Evolutionary conservation across 1,140 invertebrate genomes (phyloP).

Genomic region (Drosophila equinoxialis): DNA sequence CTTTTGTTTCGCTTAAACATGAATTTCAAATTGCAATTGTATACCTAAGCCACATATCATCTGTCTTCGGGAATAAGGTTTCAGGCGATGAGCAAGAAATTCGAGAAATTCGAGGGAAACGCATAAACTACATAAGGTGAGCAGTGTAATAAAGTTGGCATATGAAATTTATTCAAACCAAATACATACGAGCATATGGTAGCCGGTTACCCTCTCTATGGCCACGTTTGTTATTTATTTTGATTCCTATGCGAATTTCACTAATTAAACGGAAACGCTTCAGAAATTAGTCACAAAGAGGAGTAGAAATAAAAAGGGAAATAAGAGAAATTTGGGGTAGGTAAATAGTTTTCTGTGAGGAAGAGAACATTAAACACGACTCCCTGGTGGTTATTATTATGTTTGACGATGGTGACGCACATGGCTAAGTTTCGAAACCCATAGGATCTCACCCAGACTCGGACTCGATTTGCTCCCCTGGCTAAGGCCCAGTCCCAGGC

Average conservation of each 20-base stretch:
- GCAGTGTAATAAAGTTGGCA: constrained; percentile 24
- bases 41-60: constrained; percentile 53
- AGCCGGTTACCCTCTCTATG: constrained; percentile 1
- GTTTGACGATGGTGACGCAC: constrained; percentile 42
- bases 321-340: constrained; percentile 5
- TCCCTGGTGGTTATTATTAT: constrained; percentile 62
- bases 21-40: constrained; percentile 47
- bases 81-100: constrained; percentile 44
- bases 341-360: constrained; percentile 3
- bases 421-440: constrained; percentile 48
- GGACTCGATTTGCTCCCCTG: background rate
- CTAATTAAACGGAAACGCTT: constrained; percentile 68
- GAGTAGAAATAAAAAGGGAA: constrained; percentile 27
- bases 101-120: constrained; percentile 46
- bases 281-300: constrained; percentile 52
- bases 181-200: constrained; percentile 51
- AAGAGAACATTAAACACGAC: constrained; percentile 20
- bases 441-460: constrained; percentile 28
- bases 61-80: constrained; percentile 40
- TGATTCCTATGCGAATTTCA: constrained; percentile 59
- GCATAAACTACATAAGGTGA: constrained; percentile 23
- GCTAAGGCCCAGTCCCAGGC: background rate
- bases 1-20: constrained; percentile 39
- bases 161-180: constrained; percentile 32
- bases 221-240: constrained; percentile 39